A percentile compares a stretch with the other conserved stretches of the same genome.
Conservation (phyloP, 2,888 invertebrate genomes). For the Phorcus lineatus region DNA sequence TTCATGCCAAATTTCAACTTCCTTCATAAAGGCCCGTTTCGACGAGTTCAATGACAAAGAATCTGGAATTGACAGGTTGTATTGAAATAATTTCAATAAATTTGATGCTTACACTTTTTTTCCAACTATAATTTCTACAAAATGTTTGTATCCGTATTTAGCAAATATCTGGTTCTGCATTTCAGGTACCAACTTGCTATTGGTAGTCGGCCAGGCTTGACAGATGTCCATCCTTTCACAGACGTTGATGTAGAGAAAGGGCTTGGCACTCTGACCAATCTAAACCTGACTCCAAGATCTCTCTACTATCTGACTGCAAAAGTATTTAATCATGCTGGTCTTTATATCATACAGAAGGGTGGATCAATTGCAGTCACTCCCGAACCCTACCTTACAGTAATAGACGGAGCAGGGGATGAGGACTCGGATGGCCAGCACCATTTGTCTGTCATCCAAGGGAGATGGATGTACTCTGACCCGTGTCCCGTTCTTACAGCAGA, state of each 20-base stretch:
- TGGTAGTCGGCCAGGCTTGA: constrained; percentile 25
- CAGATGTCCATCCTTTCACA: constrained; percentile 32
- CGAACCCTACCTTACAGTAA: constrained; percentile 39
- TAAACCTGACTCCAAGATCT: constrained; percentile 33
- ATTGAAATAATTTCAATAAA: constrained; percentile 19
- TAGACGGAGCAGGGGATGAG: constrained; percentile 40
- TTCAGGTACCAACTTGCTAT: constrained; percentile 40
- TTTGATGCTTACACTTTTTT: too few relatives aligned
- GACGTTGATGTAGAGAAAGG: constrained; percentile 22
- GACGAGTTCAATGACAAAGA: constrained; percentile 41
- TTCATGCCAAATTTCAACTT: constrained; percentile 46
- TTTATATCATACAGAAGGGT: constrained; percentile 42
- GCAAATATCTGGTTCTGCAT: constrained; percentile 23
- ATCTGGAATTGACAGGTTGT: constrained; percentile 39
- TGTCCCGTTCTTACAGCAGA: constrained; percentile 50
- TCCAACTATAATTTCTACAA: too few relatives aligned
- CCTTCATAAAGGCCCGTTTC: constrained; percentile 41
- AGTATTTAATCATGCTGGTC: constrained; percentile 54
- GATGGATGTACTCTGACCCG: constrained; percentile 54
- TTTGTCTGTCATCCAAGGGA: constrained; percentile 47
- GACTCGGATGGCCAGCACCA: constrained; percentile 51
- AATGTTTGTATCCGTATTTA: too few relatives aligned
- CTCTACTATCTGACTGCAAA: constrained; percentile 46
- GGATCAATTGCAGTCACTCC: constrained; percentile 52
- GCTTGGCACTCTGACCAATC: constrained; percentile 36